Evolutionary conservation across 2,888 invertebrate genomes (phyloP), one percentile per base, ranked within the genome.

Genomic region (Cryptus armator): DNA sequence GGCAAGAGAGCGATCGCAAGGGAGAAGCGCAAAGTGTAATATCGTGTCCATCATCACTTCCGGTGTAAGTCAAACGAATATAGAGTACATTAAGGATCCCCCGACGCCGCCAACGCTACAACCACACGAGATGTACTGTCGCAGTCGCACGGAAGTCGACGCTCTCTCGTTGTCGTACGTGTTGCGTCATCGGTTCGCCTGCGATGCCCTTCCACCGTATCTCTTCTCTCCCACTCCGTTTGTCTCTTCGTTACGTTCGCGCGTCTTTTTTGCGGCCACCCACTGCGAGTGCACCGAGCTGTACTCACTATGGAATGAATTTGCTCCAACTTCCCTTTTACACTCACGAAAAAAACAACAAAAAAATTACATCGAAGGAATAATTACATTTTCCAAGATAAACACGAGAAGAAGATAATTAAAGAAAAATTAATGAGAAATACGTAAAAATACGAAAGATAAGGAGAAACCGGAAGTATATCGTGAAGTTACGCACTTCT

Each of bases 21-120:
- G 16, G 46, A 46, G 75, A 44, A 24, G 66, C 37, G 16, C 44
- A 72, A 79, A 83, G 75, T 71, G 53, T 81, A 85, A 64, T 79
- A 70, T 77, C 70, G 62, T 43, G 72, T 85, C 66, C 91, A 92
- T 91, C 92, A 90, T 90, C 89, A 88, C 90, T 92, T 92, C 92
- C 92, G 91, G 90, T 87, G 88, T 87, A 81, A 72, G 86, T 90
- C 89, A 89, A 91, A 89, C 90, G 90, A 90, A 91, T 91, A 91
- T 89, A 90, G 89, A 89, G 88, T 84, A 83, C 71, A 84, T 78
- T 86, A 88, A 88, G 86, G 88, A 86, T 64, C 71, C 84, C 88
- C 53, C 53, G 53, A 53, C 12, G 56, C 56, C 56, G 56, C 56
- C 24, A 24, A 37, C 37, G 37, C 37, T 37, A 37, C 37, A 24